Evolutionary conservation across 2,797 vertebrate genomes (phyloP).

Genomic region (Poecilia wingei): DNA sequence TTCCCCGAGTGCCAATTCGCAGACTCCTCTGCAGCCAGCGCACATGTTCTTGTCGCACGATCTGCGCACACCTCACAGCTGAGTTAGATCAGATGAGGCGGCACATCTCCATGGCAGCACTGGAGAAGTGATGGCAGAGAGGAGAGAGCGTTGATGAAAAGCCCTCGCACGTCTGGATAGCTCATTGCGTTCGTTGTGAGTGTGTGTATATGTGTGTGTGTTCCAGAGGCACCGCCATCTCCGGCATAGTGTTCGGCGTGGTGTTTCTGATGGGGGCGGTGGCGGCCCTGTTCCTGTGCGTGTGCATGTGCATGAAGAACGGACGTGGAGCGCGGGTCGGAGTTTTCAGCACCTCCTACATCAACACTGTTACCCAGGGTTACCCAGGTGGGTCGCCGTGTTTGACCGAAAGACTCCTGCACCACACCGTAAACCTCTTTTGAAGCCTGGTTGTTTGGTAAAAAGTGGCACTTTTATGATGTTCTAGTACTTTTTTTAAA

Average conservation of each 20-base stretch:
- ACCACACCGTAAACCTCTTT: not conserved
- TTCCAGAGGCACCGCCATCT: constrained; percentile 90
- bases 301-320: constrained; percentile 94
- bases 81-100: constrained; percentile 45
- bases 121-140: constrained; percentile 29
- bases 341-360: constrained; percentile 83
- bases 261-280: constrained; percentile 93
- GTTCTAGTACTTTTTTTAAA: not conserved
- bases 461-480: not conserved
- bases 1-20: constrained; percentile 23
- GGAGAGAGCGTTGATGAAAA: constrained; percentile 26
- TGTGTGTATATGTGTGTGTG: constrained; percentile 41
- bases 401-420: not conserved
- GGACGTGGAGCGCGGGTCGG: constrained; percentile 84
- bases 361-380: constrained; percentile 84
- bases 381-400: constrained; percentile 81
- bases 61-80: constrained; percentile 22
- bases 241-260: constrained; percentile 91
- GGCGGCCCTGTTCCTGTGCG: constrained; percentile 88
- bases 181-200: constrained; percentile 25
- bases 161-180: constrained; percentile 30
- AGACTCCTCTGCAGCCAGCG: constrained; percentile 40
- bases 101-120: constrained; percentile 52
- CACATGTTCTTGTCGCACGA: constrained; percentile 11
- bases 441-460: not conserved